Base-by-base conservation (phyloP, 2,113 vertebrate genomes). In the Azemiops feae region DNA sequence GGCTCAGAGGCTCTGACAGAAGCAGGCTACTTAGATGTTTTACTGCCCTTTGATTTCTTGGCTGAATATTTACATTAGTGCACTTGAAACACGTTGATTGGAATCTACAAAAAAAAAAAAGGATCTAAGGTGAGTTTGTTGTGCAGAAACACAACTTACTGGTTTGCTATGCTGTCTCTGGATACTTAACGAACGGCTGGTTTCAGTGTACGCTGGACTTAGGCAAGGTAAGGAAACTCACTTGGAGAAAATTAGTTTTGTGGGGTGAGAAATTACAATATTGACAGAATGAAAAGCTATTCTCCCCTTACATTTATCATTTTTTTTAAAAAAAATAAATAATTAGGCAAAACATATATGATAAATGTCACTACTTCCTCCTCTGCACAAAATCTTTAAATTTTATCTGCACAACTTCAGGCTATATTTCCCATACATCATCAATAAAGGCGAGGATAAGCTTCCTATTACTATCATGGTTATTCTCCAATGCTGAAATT, bases 1-100 rank as follows among this genome's bases (percentile, higher is more conserved):
- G 93, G 94, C 69, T 30, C 87, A 93, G 47, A 0, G 89, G 92
- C 74, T 20, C 30, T 58, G 91, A n/a, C 87, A 91, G n/a, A 7
- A 85, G 45, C 85, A 88, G 52, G n/a, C 4, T 92, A 92, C 58
- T 92, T 1, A 1, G 58, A 16, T 9, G 12, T 12, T 22, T 50
- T 25, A 3, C 58, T 45, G 25, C 23, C 12, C 39, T 2, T 30
- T 30, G n/a, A 12, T 58, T 57, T 58, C 20, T 53, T 30, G 81
- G 39, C 8, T 85, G 69, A 89, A 54, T 47, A 45, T 55, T 20
- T 85, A 16, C 18, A 10, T n/a, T 39, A 27, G 7, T 53, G 11
- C 9, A 16, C 11, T 86, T 60, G 57, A 60, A 86, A 74, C n/a
- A 25, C 22, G 0, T 27, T 86, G 57, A 85, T 27, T 90, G 54